phyloP scores from a whole-genome alignment of 2,797 vertebrate genomes.

The Aulostomus chinensis region DNA sequence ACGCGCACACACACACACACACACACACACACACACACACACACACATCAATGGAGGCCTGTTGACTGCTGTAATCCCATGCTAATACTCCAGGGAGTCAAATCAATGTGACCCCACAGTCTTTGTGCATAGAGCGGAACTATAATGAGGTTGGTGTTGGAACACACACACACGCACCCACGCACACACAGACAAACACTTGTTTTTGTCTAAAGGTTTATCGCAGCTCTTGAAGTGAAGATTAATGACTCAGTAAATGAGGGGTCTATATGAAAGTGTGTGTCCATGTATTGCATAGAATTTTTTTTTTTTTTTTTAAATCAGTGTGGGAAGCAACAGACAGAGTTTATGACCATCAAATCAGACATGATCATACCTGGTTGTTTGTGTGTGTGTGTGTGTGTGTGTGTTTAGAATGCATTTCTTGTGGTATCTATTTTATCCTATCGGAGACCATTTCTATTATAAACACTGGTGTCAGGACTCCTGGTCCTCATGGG shows the following conservation, averaged over 20 bases:
- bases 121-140: constrained; percentile 72
- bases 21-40: constrained; percentile 29
- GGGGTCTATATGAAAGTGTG: constrained; percentile 26
- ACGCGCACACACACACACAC: constrained; percentile 24
- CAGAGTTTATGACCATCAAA: no score
- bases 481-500: no score
- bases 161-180: constrained; percentile 21
- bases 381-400: no score
- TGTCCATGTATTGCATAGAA: background rate
- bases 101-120: constrained; percentile 81
- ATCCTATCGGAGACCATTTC: no score
- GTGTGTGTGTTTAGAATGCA: no score
- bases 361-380: no score
- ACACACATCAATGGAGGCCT: constrained; percentile 73
- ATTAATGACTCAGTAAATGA: constrained; percentile 51
- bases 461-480: no score
- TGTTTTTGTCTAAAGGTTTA: constrained; percentile 48
- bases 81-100: constrained; percentile 79
- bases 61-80: constrained; percentile 80
- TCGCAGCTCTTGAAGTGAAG: constrained; percentile 40
- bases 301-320: no score
- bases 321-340: background rate
- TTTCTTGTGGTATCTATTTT: no score
- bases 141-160: constrained; percentile 72
- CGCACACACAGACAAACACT: constrained; percentile 14